Base-by-base conservation (phyloP, 2,797 vertebrate genomes). In the Helarctos malayanus region DNA sequence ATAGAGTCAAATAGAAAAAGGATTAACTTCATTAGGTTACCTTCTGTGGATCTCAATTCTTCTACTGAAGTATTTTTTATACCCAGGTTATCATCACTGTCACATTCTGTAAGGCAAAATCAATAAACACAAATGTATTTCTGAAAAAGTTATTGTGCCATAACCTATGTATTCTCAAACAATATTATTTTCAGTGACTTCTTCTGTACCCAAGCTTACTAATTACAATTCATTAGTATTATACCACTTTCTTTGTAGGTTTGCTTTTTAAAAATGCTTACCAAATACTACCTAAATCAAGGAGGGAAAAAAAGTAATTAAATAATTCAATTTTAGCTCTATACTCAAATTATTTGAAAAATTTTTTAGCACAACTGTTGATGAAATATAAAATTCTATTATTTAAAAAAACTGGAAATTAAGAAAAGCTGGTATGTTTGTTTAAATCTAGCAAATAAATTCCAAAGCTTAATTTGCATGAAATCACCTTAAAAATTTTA, bases 21-120 rank as follows among this genome's bases (percentile, higher is more conserved):
- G 19, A 82, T 65, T 73, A 80, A 78, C 29, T 78, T 52, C 19
- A 81, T n/a, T 83, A 79, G 49, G 52, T 96, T 98, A 98, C 98
- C 98, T 97, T 98, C 98, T 69, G 94, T 82, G 32, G 97, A 96
- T 90, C 75, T 96, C 81, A 97, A 94, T 91, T 97, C 97, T 93
- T 93, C 97, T 38, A 47, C 0, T 45, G 95, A 63, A 91, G 97
- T 63, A 75, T 45, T 96, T 96, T 96, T 96, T 29, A 83, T 38
- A 78, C 78, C 63, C 45, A 92, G 41, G 63, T 94, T 97, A 93
- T 98, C 97, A 73, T 97, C 97, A 96, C 97, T 98, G 95, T 98
- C 98, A 94, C 97, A 97, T 69, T 98, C 98, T 98, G 95, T 59
- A 98, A 97, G n/a, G 94, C 23, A 97, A 88, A 92, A 98, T 73